Base-by-base conservation (phyloP, 92 coral and sea anemone species). In the Porites lobata region DNA sequence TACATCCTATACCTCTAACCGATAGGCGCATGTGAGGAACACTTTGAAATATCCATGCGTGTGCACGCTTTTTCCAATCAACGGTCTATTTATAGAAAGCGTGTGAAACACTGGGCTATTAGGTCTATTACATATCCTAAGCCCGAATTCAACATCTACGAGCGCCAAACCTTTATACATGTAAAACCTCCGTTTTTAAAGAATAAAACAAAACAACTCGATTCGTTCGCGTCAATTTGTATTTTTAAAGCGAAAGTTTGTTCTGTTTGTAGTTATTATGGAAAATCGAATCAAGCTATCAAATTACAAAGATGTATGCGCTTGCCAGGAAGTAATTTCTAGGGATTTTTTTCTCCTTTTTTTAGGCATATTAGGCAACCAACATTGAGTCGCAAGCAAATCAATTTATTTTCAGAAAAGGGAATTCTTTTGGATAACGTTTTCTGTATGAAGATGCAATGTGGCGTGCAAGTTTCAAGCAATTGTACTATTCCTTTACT, bases 341-440 rank as follows among this genome's bases (percentile, higher is more conserved):
- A 29, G 32, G 32, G 32, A 26, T 21, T 26, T 26, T 1, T 29
- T 29, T 29, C 32, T 29, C 51, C 9, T 69, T 24, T 69, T 24
- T 69, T 69, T 26, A 69, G 74, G 74, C 74, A 17, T 69, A 69
- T 69, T 69, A 69, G 50, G 74, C 67, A 63, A 63, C 67, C 67
- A 5, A 63, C 67, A 63, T 14, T 8, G 17, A 64, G 18, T 64
- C 74, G 74, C 74, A 69, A 69, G 74, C 51, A 69, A 69, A 69
- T 69, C 74, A 29, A 29, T 29, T 29, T 29, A 29, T 29, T 29
- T 29, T 1, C 3, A 29, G 32, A 29, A 21, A 21, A 29, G 32
- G 32, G 32, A 29, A 29, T 29, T 29, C 32, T 29, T 29, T 29
- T 29, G 32, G 32, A 29, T 29, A 29, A 29, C 32, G 32, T 29